Base-by-base conservation (phyloP, 2,113 vertebrate species). In the Philantomba maxwellii region DNA sequence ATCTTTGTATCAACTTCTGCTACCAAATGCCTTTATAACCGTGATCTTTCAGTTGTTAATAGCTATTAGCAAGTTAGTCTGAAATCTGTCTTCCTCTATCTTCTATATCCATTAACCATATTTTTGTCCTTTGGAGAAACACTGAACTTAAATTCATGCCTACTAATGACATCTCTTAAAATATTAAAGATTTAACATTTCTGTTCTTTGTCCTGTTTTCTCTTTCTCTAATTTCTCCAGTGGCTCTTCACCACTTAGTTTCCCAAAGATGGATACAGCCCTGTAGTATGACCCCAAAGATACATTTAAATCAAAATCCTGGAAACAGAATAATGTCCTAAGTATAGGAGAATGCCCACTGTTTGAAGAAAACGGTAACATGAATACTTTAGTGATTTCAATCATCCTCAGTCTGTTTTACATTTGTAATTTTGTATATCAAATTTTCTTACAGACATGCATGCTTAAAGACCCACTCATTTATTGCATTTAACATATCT, bases 301-400 rank as follows among this genome's bases (percentile, higher is more conserved):
- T 8, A 53, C 15, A 91, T 75, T 97, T 85, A 92, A 87, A 62
- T 84, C 21, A 96, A 96, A 94, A 95, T 45, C 7, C 21, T 89
- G 21, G 55, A 62, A 93, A 80, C 17, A 73, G 4, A 66, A 39
- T 45, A 36, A 60, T 28, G 25, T 53, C 16, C 19, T 62, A 88
- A 87, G 28, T 25, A 75, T 33, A 36, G 23, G 78, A 66, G 78
- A 64, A 57, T 70, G 39, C 5, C 78, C 28, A 57, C 1, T 91
- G 57, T 13, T 53, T 33, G 57, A 23, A 89, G 83, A 82, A 55
- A 51, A n/a, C 14, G 36, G 7, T 33, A 93, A 78, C 13, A 64
- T 3, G 7, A 85, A 78, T 73, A 90, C 25, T 8, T 47, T 26
- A 83, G 45, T 11, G 47, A 86, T 12, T 12, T 62, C 19, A 87